Conservation (phyloP, 2,797 vertebrate genomes). For the Oophaga sylvatica region DNA sequence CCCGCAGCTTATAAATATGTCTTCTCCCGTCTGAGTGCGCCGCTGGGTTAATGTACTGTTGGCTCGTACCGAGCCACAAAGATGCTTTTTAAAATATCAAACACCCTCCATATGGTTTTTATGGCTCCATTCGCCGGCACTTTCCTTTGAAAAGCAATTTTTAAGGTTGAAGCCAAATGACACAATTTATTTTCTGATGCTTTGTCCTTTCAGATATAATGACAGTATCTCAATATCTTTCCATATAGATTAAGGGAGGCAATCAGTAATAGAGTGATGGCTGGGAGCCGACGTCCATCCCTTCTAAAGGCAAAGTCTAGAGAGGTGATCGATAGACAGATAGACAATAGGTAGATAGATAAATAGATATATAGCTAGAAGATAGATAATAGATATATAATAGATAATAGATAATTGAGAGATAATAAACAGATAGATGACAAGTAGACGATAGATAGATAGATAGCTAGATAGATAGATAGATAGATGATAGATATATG, state of each 20-base stretch:
- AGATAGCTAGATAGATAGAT: no score
- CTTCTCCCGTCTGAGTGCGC: background rate
- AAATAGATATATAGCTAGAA: background rate
- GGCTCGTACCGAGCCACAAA: background rate
- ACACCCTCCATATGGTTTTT: background rate
- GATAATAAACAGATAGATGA: no score
- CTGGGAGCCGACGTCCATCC: no score
- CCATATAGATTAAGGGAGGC: background rate
- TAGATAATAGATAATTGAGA: background rate
- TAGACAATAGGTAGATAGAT: background rate
- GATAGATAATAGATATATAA: background rate
- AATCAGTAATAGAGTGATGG: background rate
- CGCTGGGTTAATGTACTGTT: conserved; percentile 34
- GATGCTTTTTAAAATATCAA: conserved; percentile 22
- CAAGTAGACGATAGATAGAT: no score
- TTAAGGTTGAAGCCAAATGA: conserved; percentile 8
- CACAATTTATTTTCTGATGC: conserved; percentile 22
- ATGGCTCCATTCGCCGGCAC: background rate
- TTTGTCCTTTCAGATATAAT: conserved; percentile 9
- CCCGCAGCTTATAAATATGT: conserved; percentile 21
- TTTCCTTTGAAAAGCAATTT: background rate
- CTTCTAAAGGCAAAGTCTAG: background rate
- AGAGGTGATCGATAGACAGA: background rate
- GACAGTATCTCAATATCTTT: background rate
- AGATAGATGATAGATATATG: no score